Base-by-base conservation (phyloP, 2,888 invertebrate species). In the Volucella inanis region DNA sequence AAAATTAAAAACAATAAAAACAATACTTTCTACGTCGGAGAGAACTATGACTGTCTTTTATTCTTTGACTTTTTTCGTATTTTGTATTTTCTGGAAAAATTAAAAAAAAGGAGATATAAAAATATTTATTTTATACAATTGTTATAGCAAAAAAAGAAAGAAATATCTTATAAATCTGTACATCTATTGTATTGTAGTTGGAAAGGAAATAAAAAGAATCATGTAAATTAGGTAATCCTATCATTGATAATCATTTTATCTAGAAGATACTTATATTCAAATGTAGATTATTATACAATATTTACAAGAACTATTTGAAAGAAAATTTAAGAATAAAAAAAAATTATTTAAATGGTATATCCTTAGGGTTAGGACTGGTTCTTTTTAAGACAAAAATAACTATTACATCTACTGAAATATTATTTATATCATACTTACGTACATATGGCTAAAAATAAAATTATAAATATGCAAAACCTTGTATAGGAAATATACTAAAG, bases 1-100 rank as follows among this genome's bases (percentile, higher is more conserved):
- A 54, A 31, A 57, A 61, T 4, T 11, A 10, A 75, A 45, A 41
- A 38, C 62, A 64, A 41, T 8, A 18, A 43, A 31, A 50, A 47
- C 62, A 47, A 62, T 22, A 80, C 62, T 75, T 75, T 76, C 55
- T 72, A 64, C 77, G 75, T 84, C 83, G 86, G 84, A 88, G 87
- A 88, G 87, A 87, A 88, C 84, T 87, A 82, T 87, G 88, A 88
- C 88, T 88, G 88, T 87, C 85, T 82, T 31, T 77, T 85, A 83
- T 84, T 82, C 52, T 64, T 80, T 85, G 80, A 65, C 70, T 61
- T 86, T 67, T 83, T 55, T 72, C n/a, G 76, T 81, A 74, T 77
- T 81, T 68, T 22, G 22, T 22, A 31, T 31, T 31, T 31, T 31
- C 6, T 31, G 14, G 47, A 43, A 38, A 47, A 65, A 45, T n/a